These are phyloP conservation scores for Peromyscus nudipes DNA, from an alignment of 2,797 vertebrate genomes.

Conservation along the genomic window DNA sequence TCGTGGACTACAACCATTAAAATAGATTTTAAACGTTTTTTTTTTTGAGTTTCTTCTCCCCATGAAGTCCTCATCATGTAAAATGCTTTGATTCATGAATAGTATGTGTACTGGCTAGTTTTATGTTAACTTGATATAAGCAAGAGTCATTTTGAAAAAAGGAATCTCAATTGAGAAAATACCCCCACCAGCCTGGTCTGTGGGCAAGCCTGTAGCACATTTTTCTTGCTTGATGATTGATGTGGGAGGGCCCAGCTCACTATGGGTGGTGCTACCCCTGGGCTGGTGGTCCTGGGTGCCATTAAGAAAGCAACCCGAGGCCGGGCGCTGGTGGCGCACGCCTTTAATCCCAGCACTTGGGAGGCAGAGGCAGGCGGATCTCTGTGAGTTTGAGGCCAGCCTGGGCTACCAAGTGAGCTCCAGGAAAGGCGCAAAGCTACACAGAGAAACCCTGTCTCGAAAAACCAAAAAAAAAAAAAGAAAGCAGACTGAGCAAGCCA, in stretches of 20 bases:
- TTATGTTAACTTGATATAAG: neutral
- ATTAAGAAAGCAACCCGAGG: neutral
- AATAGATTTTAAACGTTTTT: slow-evolving; percentile 29
- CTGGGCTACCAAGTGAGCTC: too few relatives aligned
- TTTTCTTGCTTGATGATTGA: neutral
- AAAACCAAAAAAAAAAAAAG: too few relatives aligned
- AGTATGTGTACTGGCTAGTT: neutral
- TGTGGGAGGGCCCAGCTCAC: neutral
- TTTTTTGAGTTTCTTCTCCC: neutral
- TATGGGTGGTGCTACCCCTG: neutral
- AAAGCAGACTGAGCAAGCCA: neutral
- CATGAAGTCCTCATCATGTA: neutral
- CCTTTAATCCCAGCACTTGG: too few relatives aligned
- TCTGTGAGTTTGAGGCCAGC: too few relatives aligned
- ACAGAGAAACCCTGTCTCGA: too few relatives aligned
- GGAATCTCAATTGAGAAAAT: neutral
- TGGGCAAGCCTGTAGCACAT: neutral
- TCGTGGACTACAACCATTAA: neutral
- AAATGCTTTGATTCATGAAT: neutral
- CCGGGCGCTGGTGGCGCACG: too few relatives aligned
- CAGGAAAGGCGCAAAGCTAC: too few relatives aligned
- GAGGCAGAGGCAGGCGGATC: too few relatives aligned
- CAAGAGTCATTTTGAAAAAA: neutral
- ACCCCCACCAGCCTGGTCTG: neutral
- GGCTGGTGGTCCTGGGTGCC: neutral